Percentiles rank a stretch among this genome's conserved stretches.
phyloP scores from a whole-genome alignment of 2,888 invertebrate species.

The Cheilosia pagana region DNA sequence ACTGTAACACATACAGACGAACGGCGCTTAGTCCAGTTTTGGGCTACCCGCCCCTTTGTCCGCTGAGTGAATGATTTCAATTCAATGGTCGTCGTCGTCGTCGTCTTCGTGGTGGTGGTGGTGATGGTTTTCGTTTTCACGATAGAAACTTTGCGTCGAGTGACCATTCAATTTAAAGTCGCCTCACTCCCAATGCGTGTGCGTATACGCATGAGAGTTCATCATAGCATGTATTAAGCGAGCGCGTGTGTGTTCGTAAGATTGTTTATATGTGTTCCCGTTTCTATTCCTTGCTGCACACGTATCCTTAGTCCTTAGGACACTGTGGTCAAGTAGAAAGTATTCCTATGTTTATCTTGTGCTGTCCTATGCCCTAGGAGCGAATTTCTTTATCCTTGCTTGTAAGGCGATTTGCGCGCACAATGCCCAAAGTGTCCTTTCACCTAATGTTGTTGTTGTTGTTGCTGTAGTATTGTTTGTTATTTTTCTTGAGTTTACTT shows the following conservation, averaged over 20 bases:
- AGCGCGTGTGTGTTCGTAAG: constrained; percentile 32
- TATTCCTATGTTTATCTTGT: constrained; percentile 67
- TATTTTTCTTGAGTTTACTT: constrained; percentile 52
- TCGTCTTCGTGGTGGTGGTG: not conserved
- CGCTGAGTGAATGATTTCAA: constrained; percentile 46
- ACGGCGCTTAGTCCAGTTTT: constrained; percentile 55
- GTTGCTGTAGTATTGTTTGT: constrained; percentile 57
- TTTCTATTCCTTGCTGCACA: constrained; percentile 40
- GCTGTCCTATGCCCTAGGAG: constrained; percentile 50
- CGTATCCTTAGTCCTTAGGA: constrained; percentile 65
- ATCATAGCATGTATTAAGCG: constrained; percentile 3
- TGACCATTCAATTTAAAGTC: constrained; percentile 72
- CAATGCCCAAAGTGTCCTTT: constrained; percentile 54
- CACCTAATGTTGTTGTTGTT: constrained; percentile 41
- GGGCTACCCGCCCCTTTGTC: constrained; percentile 61
- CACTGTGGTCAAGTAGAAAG: constrained; percentile 66
- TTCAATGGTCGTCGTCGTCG: constrained; percentile 19
- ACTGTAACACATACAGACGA: constrained; percentile 65
- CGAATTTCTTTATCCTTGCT: constrained; percentile 33
- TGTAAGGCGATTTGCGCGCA: constrained; percentile 68
- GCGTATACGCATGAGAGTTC: constrained; percentile 65
- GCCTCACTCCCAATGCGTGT: constrained; percentile 54
- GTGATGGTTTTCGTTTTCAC: not conserved
- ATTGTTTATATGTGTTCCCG: constrained; percentile 54
- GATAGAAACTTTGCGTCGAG: constrained; percentile 53